Conservation (phyloP, 2,888 invertebrate genomes). For the Hartigia nigra region DNA sequence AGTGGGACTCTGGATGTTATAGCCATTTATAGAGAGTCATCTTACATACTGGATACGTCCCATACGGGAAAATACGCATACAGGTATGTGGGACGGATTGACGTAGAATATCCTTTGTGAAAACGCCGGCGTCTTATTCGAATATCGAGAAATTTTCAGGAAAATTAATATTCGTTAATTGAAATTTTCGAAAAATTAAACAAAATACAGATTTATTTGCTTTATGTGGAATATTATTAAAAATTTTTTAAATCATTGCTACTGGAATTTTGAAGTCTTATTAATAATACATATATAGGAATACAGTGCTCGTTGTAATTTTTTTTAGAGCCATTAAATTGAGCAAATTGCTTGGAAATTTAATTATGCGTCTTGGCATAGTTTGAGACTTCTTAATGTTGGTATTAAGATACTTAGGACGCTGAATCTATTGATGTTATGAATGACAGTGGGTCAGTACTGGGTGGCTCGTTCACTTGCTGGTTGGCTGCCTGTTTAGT, state of each 20-base stretch:
- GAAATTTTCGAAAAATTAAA: neutral
- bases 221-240: neutral
- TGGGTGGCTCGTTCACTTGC: conserved; percentile 8
- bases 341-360: neutral
- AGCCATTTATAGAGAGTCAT: neutral
- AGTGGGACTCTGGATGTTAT: neutral
- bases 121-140: neutral
- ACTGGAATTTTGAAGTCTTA: neutral
- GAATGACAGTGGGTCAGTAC: conserved; percentile 24
- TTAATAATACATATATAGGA: too few species aligned
- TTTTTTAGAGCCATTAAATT: neutral
- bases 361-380: neutral
- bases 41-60: neutral
- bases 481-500: conserved; percentile 45
- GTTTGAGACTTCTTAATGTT: neutral
- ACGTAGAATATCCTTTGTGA: neutral
- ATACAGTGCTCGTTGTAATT: neutral
- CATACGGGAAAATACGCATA: conserved; percentile 18
- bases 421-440: conserved; percentile 13
- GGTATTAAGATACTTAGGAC: neutral
- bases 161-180: neutral
- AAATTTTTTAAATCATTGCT: neutral
- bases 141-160: neutral
- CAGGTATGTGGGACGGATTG: conserved; percentile 8
- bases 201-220: neutral